Evolutionary conservation across 1,140 invertebrate species (phyloP).

Genomic region (Euschistus heros): DNA sequence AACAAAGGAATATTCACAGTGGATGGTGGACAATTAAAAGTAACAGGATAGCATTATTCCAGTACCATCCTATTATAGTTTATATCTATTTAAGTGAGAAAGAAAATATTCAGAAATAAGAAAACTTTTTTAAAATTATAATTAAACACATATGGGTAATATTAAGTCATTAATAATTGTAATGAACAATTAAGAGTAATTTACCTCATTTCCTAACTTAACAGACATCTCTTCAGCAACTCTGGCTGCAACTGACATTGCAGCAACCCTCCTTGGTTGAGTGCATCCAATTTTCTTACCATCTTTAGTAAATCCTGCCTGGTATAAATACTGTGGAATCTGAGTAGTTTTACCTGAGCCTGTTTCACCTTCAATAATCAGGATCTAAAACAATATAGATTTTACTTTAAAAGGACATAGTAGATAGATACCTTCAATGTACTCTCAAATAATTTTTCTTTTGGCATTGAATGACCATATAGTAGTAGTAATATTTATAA

Average conservation of each 20-base stretch:
- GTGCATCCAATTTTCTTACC: constrained; percentile 64
- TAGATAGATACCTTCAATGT: neutral
- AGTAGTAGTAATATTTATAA: too few species aligned
- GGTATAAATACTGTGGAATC: constrained; percentile 92
- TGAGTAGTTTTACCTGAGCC: constrained; percentile 98
- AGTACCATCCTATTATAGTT: too few species aligned
- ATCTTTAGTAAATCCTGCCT: constrained; percentile 76
- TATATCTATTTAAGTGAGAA: too few species aligned
- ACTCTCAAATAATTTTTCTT: too few species aligned
- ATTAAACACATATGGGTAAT: too few species aligned
- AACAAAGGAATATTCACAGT: too few species aligned
- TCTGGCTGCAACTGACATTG: constrained; percentile 64
- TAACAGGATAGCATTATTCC: too few species aligned
- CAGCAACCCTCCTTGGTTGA: constrained; percentile 59
- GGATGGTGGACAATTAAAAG: too few species aligned
- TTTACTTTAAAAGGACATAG: neutral
- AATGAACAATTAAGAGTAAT: neutral
- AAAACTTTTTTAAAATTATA: too few species aligned
- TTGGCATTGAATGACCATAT: too few species aligned
- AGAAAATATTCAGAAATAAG: too few species aligned
- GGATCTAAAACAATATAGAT: constrained; percentile 39
- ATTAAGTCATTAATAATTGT: too few species aligned
- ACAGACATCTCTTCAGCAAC: constrained; percentile 60
- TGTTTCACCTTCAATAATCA: constrained; percentile 98
- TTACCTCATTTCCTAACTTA: constrained; percentile 57